Conservation (phyloP, 2,113 vertebrate species). For the Petrocephalus zakoni region DNA sequence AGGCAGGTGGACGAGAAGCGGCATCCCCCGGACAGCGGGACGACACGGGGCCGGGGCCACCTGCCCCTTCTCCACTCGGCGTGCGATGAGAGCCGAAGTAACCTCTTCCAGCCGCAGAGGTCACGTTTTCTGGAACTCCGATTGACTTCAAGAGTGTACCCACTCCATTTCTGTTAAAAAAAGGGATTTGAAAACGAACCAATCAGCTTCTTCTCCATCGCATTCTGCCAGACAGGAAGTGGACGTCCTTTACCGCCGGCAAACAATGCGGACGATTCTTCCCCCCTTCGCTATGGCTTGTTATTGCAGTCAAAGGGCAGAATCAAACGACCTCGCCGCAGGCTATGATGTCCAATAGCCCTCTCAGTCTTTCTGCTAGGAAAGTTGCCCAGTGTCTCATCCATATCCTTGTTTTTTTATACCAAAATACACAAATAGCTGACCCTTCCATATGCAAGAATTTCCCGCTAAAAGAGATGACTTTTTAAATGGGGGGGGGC, state of each 20-base stretch:
- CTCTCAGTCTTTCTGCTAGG: neutral
- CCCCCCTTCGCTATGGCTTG: neutral
- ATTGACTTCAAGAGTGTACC: neutral
- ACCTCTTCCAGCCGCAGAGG: neutral
- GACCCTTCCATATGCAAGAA: neutral
- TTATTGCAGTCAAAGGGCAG: slow-evolving; percentile 24
- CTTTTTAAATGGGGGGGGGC: neutral
- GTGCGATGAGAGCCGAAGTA: neutral
- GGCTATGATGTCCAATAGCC: neutral
- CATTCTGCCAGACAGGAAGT: neutral
- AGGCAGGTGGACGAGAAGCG: neutral
- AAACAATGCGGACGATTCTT: slow-evolving; percentile 14
- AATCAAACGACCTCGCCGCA: neutral
- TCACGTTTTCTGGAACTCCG: neutral
- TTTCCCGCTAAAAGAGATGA: neutral
- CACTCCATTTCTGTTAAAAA: slow-evolving; percentile 18
- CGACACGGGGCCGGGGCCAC: too few relatives aligned
- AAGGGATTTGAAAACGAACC: neutral
- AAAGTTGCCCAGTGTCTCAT: slow-evolving; percentile 5
- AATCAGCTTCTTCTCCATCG: neutral
- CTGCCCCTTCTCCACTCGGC: neutral
- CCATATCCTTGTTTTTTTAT: slow-evolving; percentile 24
- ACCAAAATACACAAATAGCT: slow-evolving; percentile 21
- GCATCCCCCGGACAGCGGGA: neutral
- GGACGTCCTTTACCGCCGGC: neutral